phyloP scores from a whole-genome alignment of 1,140 invertebrate species.

The Sipha flava region DNA sequence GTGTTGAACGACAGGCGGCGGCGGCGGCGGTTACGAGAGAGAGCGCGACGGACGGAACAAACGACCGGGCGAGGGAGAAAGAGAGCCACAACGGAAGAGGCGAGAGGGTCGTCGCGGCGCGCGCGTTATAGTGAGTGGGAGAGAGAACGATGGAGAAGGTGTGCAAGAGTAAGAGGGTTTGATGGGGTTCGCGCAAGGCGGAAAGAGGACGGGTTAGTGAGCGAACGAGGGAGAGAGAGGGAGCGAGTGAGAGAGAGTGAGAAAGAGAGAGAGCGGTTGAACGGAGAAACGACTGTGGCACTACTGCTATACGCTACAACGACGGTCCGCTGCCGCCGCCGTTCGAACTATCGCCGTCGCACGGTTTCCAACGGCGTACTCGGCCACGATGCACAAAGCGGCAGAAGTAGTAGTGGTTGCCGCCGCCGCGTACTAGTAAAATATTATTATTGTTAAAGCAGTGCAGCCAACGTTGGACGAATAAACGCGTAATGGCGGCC shows the following conservation, averaged over 20 bases:
- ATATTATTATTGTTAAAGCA: constrained; percentile 31
- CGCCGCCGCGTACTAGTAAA: constrained; percentile 25
- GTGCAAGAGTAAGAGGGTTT: too few species aligned
- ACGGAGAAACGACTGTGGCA: background rate
- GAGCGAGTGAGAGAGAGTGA: too few species aligned
- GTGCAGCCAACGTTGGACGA: background rate
- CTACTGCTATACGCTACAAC: background rate
- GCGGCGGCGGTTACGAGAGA: background rate
- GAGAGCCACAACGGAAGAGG: background rate
- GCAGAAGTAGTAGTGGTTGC: background rate
- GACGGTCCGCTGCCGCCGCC: background rate
- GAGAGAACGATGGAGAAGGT: too few species aligned
- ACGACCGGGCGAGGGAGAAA: background rate
- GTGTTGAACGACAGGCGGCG: background rate
- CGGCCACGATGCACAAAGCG: constrained; percentile 20
- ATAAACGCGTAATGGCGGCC: background rate
- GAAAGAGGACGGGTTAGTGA: too few species aligned
- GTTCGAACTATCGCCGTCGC: constrained; percentile 1
- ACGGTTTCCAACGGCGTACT: constrained; percentile 29
- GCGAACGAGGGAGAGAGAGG: too few species aligned
- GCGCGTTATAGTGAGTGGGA: too few species aligned
- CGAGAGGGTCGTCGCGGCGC: too few species aligned
- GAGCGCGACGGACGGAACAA: background rate
- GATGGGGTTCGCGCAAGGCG: too few species aligned
- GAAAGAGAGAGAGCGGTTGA: too few species aligned